Base-by-base conservation (phyloP, 2,888 invertebrate species). In the Cantharis rustica region DNA sequence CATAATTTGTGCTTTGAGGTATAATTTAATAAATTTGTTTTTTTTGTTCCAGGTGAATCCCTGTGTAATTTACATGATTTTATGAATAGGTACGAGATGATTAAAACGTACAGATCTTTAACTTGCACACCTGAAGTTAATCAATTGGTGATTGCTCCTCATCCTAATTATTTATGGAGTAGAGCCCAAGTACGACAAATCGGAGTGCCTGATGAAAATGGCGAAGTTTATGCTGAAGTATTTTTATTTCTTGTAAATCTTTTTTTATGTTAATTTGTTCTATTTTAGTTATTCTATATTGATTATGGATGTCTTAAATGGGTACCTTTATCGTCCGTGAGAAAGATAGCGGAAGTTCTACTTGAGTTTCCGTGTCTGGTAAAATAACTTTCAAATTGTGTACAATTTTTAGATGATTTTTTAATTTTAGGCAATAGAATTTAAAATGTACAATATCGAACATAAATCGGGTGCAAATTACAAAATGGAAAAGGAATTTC, bases 361-460 rank as follows among this genome's bases (percentile, higher is more conserved):
- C 31, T 76, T 10, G 1, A 16, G 3, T 16, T 79, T 1, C 74
- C 72, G 10, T 76, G 74, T 20, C 72, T 76, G 64, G 79, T 75
- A 69, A 71, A 66, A n/a, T 23, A 31, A 61, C 11, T 61, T 16
- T 16, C 0, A 17, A 66, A 20, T 20, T 75, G 4, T 47, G 0
- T n/a, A 47, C 47, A 47, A n/a, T 7, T 64, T 76, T 66, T 63
- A 63, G 3, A 27, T n/a, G 47, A 69, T 31, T 68, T 9, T 78
- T 15, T 23, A 15, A 61, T 78, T 75, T 20, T 68, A 78, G 78
- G 78, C 78, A 11, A 23, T 75, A 9, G 79, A 79, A 47, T 76
- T 74, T 63, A 61, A 75, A 68, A 26, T 79, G 10, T 72, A 66
- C 61, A 79, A 79, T 63, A 23, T 79, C 2, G 62, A 72, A 61